Conservation (phyloP, 2,797 vertebrate species). For the Acanthis flammea region DNA sequence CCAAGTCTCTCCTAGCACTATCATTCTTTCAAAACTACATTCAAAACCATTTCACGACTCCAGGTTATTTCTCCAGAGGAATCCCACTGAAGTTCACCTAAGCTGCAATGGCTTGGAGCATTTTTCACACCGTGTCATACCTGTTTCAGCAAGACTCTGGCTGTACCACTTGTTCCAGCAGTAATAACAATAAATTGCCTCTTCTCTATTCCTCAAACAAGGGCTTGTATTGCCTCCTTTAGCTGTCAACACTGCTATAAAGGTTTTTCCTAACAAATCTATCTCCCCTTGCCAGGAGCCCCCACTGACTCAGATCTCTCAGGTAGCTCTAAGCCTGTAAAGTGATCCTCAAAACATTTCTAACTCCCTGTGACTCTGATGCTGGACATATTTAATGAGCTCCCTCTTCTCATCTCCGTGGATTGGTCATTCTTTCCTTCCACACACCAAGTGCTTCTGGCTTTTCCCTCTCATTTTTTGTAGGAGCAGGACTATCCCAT, state of each 20-base stretch:
- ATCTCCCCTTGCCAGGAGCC: not conserved
- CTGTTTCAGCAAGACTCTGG: not conserved
- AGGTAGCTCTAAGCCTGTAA: not conserved
- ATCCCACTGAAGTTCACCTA: not conserved
- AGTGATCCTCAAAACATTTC: not conserved
- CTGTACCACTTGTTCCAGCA: constrained; percentile 8
- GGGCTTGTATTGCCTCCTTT: not conserved
- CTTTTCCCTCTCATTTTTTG: not conserved
- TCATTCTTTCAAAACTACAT: not conserved
- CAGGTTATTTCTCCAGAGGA: not conserved
- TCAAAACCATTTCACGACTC: not conserved
- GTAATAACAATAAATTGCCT: constrained; percentile 20
- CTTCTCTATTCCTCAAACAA: not conserved
- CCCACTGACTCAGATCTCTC: not conserved
- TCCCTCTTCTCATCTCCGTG: not conserved
- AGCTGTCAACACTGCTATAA: not conserved
- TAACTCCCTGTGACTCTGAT: not conserved
- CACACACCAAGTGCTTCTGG: not conserved
- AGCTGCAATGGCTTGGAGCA: not conserved
- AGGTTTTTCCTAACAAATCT: not conserved
- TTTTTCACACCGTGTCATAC: not conserved
- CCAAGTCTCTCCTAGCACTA: not conserved
- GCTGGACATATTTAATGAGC: not conserved
- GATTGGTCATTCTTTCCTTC: not conserved
- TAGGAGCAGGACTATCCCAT: not conserved